phyloP scores from a whole-genome alignment of 2,888 invertebrate genomes.

The Anthophora plumipes region DNA sequence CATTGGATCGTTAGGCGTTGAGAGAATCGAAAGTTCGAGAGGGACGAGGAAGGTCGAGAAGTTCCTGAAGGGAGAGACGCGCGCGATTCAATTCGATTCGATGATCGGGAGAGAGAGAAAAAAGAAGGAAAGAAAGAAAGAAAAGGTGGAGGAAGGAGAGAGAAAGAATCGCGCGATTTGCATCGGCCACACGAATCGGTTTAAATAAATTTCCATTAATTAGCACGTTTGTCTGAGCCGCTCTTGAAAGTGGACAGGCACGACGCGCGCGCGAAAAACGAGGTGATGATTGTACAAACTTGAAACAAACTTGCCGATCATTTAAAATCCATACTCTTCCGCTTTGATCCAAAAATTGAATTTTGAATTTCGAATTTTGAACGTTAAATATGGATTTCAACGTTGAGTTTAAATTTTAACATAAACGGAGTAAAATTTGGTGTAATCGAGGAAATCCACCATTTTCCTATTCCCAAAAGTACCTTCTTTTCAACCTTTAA shows the following conservation, averaged over 20 bases:
- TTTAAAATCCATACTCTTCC: no score
- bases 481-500: no score
- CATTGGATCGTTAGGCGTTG: conserved; percentile 17
- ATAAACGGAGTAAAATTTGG: no score
- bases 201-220: conserved; percentile 33
- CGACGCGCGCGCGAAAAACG: neutral
- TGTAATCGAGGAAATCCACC: no score
- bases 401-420: no score
- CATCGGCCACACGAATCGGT: conserved; percentile 9
- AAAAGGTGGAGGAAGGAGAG: no score
- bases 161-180: conserved; percentile 3
- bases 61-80: neutral
- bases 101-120: neutral
- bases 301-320: no score
- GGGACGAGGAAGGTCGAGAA: neutral
- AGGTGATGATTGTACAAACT: no score
- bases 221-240: neutral
- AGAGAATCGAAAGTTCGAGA: conserved; percentile 26
- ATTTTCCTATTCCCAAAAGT: no score
- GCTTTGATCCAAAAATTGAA: no score
- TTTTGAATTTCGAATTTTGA: no score
- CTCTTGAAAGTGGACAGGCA: neutral
- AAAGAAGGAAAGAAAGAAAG: neutral
- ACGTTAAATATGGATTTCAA: no score
- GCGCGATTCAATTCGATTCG: neutral